A percentile compares a stretch with the other conserved stretches of the same genome.
These are phyloP conservation scores for Scaptodrosophila latifasciaeformis DNA, from an alignment of 2,888 invertebrate species.

Conservation along the genomic window DNA sequence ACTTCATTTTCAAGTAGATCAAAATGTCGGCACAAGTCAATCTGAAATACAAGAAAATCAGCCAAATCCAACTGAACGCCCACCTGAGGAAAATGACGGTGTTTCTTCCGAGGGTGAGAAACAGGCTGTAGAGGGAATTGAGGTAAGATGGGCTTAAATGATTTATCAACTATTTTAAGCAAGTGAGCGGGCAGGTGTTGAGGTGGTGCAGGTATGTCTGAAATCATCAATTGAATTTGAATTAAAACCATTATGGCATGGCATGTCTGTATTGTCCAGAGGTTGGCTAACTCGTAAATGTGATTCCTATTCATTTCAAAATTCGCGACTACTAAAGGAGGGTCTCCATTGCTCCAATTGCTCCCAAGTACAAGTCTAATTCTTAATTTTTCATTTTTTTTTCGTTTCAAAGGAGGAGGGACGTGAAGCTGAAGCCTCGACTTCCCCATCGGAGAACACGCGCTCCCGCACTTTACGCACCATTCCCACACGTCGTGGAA, in stretches of 20 bases:
- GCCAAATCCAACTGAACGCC: constrained; percentile 65
- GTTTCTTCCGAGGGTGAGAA: constrained; percentile 81
- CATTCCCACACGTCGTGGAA: constrained; percentile 69
- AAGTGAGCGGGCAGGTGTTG: too few relatives aligned
- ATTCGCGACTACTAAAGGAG: too few relatives aligned
- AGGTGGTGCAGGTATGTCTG: too few relatives aligned
- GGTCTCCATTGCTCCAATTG: too few relatives aligned
- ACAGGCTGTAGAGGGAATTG: constrained; percentile 74
- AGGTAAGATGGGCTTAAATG: constrained; percentile 53
- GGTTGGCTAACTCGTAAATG: too few relatives aligned
- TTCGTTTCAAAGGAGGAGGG: constrained; percentile 80
- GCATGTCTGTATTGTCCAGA: too few relatives aligned
- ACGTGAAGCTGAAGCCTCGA: constrained; percentile 88
- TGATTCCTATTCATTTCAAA: too few relatives aligned
- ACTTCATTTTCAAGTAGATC: constrained; percentile 46
- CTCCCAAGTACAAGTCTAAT: too few relatives aligned
- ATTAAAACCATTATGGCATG: too few relatives aligned
- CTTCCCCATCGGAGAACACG: constrained; percentile 79
- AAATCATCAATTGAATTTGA: too few relatives aligned
- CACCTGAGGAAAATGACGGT: constrained; percentile 74
- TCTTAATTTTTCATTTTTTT: neutral
- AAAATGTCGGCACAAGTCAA: constrained; percentile 75
- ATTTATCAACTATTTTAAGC: too few relatives aligned
- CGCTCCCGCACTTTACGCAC: constrained; percentile 73
- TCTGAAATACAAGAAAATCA: constrained; percentile 74